Evolutionary conservation across 2,888 invertebrate genomes (phyloP), one percentile per base, ranked within the genome.

Genomic region (Chrysodeixis includens): DNA sequence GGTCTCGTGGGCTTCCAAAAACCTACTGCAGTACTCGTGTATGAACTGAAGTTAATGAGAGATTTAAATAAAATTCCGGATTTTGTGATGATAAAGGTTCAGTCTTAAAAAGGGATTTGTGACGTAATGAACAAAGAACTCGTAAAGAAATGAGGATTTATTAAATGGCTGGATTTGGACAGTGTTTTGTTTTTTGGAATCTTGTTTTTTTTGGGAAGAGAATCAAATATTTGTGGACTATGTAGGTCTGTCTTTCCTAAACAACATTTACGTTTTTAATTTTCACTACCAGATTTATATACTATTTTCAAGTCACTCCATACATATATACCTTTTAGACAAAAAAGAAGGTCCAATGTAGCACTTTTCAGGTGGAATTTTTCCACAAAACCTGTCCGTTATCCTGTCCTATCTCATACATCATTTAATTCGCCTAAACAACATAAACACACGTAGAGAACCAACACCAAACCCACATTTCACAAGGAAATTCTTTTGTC

Each of bases 401-500:
- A 40, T 40, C n/a, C 35, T 12, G 12, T 6, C 26, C 6, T n/a
- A 40, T 40, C 6, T 6, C 40, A 5, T 40, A 40, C 6, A n/a
- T n/a, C n/a, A 40, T 40, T n/a, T 7, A n/a, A 40, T 51, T 1
- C 6, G 14, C 8, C 0, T 26, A 40, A 51, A 32, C 8, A 32
- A 9, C 32, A 30, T 30, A 30, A 18, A 32, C 12, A 30, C 49
- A 35, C 6, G n/a, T 56, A 20, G 30, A 18, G 4, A 20, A 14
- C 16, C 58, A 6, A 30, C 53, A 56, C n/a, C 20, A 66, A 62
- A 40, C 20, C 16, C 20, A 56, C 61, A 59, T 59, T 59, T 35
- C 16, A 76, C 30, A 62, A 76, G 59, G 66, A 52, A 65, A 73
- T 56, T 66, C 30, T 12, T 56, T 46, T 56, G 55, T 66, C 49